These are phyloP conservation scores for Rhinoderma darwinii DNA, from an alignment of 2,113 vertebrate genomes.

Conservation along the genomic window DNA sequence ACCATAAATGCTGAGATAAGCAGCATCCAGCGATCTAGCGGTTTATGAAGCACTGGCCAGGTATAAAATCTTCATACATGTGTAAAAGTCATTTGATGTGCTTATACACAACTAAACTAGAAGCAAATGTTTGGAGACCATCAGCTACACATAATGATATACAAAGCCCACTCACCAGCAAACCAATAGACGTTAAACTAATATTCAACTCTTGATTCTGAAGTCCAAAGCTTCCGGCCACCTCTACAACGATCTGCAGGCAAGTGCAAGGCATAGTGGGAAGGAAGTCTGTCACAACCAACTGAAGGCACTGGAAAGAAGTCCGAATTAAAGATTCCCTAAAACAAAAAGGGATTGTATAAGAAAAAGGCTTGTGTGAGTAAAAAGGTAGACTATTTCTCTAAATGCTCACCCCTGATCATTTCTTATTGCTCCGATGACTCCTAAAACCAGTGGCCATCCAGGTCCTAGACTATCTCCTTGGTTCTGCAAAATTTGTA, in stretches of 20 bases:
- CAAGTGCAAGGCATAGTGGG: slow-evolving; percentile 98
- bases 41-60: too few species aligned
- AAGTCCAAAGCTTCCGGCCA: slow-evolving; percentile 97
- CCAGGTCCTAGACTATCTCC: slow-evolving; percentile 95
- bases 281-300: slow-evolving; percentile 98
- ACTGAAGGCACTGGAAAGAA: slow-evolving; percentile 98
- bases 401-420: slow-evolving; percentile 90
- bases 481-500: slow-evolving; percentile 96
- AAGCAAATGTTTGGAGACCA: neutral
- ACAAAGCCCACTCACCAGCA: slow-evolving; percentile 81
- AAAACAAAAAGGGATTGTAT: slow-evolving; percentile 34
- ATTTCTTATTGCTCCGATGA: slow-evolving; percentile 96
- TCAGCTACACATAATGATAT: neutral
- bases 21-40: too few species aligned
- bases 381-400: too few species aligned
- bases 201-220: slow-evolving; percentile 99
- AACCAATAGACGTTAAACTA: slow-evolving; percentile 97
- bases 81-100: too few species aligned
- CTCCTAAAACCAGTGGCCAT: slow-evolving; percentile 95
- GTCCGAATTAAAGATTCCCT: slow-evolving; percentile 97
- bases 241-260: slow-evolving; percentile 97
- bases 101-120: neutral
- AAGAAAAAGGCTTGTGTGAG: neutral
- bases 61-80: too few species aligned
- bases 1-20: too few species aligned